Evolutionary conservation across 2,113 vertebrate species (phyloP).

Genomic region (Chionomys nivalis): DNA sequence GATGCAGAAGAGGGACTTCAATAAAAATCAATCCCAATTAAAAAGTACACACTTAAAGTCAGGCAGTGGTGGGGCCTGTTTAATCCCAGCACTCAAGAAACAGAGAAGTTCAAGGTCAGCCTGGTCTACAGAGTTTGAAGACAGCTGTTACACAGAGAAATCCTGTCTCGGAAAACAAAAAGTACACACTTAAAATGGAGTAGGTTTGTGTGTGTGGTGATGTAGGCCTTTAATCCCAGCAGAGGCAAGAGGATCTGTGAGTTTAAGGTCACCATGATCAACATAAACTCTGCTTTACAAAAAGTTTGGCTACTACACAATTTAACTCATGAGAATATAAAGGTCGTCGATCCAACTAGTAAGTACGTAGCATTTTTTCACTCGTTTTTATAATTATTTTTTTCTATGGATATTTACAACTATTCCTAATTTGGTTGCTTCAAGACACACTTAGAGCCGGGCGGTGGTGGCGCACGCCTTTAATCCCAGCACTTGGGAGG

Average conservation of each 20-base stretch:
- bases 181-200: too few relatives aligned
- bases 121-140: too few relatives aligned
- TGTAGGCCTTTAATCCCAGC: too few relatives aligned
- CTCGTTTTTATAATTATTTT: conserved; percentile 13
- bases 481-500: background rate
- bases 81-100: too few relatives aligned
- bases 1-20: background rate
- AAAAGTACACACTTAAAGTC: background rate
- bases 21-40: background rate
- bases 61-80: too few relatives aligned
- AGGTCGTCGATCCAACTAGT: background rate
- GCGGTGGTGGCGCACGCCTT: background rate
- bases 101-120: too few relatives aligned
- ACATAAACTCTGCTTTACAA: too few relatives aligned
- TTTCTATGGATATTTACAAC: background rate
- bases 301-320: background rate
- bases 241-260: background rate
- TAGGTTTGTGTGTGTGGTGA: too few relatives aligned
- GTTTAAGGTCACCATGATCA: background rate
- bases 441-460: background rate
- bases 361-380: background rate
- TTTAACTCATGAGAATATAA: background rate
- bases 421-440: conserved; percentile 45
- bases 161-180: too few relatives aligned
- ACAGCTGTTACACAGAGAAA: too few relatives aligned